Evolutionary conservation across 2,797 vertebrate species (phyloP), one percentile per base, ranked within the genome.

Genomic region (Malacoraja senta): DNA sequence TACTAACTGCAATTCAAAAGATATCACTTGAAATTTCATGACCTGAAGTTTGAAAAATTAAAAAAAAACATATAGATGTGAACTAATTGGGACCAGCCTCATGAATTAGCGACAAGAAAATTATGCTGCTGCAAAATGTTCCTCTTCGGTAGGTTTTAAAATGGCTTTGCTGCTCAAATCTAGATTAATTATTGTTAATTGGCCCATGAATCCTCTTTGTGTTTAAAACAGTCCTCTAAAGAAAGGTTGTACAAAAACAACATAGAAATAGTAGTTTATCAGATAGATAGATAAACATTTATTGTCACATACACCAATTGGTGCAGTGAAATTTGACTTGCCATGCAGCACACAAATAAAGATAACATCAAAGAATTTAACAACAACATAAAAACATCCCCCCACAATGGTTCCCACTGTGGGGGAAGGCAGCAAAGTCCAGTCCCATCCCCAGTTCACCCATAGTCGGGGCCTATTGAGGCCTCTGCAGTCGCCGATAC

Each of bases 161-260:
- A 71, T 38, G 88, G 71, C 68, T 32, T 71, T 38, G 1, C 8
- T 24, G 17, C 24, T 38, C 32, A 61, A 24, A 61, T 84, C 81
- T 29, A 61, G 81, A 12, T 26, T 61, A 84, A 84, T 84, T 84
- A 84, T 53, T 84, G 81, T 61, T 84, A 84, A 61, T 84, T 26
- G 58, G 81, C 9, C 53, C 26, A 29, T 12, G n/a, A 84, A 84
- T 84, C 81, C 26, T 84, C 61, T 29, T 6, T 1, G 15, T 13
- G 15, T 26, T 84, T 61, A 53, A 84, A 29, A 61, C 12, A n/a
- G 29, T 84, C 15, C 53, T 58, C 26, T 53, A 15, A 84, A 61
- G 44, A 84, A 84, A 84, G 32, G 0, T 3, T 79, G 8, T 19
- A 15, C 0, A 79, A 38, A 35, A 79, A 19, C 2, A 58, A 61